These are phyloP conservation scores for Microcebus jonahi DNA, from an alignment of 2,113 vertebrate species.

Conservation along the genomic window DNA sequence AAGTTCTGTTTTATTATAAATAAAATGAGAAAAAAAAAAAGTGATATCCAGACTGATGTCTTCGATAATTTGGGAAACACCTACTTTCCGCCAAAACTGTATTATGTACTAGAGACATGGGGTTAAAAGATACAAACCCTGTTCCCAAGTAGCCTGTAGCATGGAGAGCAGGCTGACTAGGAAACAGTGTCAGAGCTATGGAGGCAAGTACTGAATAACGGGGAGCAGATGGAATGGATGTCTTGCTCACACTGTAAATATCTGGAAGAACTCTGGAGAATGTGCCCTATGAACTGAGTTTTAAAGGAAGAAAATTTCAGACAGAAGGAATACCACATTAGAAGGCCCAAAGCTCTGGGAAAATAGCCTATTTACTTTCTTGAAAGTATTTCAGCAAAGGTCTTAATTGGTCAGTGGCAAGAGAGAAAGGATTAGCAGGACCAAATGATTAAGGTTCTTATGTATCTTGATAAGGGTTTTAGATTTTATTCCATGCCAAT, in stretches of 20 bases:
- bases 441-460: background rate
- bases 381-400: background rate
- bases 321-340: background rate
- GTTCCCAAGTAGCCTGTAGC: background rate
- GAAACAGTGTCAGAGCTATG: background rate
- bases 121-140: background rate
- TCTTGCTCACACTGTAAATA: background rate
- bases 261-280: background rate
- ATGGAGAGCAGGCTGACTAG: background rate
- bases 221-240: background rate
- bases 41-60: background rate
- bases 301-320: constrained; percentile 5
- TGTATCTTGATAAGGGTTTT: background rate
- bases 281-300: background rate
- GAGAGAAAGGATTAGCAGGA: background rate
- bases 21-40: background rate
- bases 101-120: background rate
- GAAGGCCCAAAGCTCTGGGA: background rate
- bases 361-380: background rate
- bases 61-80: background rate
- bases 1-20: background rate
- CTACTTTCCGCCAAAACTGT: background rate
- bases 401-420: background rate
- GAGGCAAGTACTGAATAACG: background rate
- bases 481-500: background rate